Evolutionary conservation across 2,888 invertebrate genomes (phyloP), one percentile per base, ranked within the genome.

Genomic region (Tinea semifulvella): DNA sequence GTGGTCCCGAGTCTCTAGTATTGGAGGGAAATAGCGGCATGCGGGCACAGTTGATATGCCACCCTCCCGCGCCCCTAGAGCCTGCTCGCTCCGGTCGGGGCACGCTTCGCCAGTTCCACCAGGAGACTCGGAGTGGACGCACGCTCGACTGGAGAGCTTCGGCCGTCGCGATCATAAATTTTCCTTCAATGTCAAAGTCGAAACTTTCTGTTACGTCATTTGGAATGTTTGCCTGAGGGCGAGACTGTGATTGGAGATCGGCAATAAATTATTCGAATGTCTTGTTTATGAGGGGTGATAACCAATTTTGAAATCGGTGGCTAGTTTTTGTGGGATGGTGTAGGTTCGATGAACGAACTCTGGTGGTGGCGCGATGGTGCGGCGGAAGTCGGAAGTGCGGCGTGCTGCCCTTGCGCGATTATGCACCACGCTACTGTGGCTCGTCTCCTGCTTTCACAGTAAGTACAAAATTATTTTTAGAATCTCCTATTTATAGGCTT

Each of bases 131-230:
- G 27, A 43, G 59, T 46, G 71, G 58, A 53, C 56, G 60, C 66
- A 56, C 59, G 74, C 61, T 53, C 50, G 49, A 3, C 10, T 36
- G n/a, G 6, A 45, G 50, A 13, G 11, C 14, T 13, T 14, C 2
- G 2, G 31, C 17, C 16, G 18, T 36, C 36, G 36, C 36, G 36
- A 36, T 36, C 36, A 36, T 36, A 36, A 36, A 36, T 36, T 18
- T 36, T 3, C 18, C 2, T 36, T 36, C 36, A 36, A 36, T 36
- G 36, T 36, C 36, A 36, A 36, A 36, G 36, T 36, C 39, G 43
- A 50, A 67, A 72, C 67, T 68, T 72, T 68, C 57, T 53, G 65
- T 77, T 76, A 75, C 76, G 74, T 77, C 75, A 77, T 61, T 44
- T 25, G 26, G 42, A 22, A 25, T 18, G 22, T 25, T 42, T 6